phyloP scores from a whole-genome alignment of 1,140 invertebrate genomes.

The honey bee (Apis mellifera) region DNA sequence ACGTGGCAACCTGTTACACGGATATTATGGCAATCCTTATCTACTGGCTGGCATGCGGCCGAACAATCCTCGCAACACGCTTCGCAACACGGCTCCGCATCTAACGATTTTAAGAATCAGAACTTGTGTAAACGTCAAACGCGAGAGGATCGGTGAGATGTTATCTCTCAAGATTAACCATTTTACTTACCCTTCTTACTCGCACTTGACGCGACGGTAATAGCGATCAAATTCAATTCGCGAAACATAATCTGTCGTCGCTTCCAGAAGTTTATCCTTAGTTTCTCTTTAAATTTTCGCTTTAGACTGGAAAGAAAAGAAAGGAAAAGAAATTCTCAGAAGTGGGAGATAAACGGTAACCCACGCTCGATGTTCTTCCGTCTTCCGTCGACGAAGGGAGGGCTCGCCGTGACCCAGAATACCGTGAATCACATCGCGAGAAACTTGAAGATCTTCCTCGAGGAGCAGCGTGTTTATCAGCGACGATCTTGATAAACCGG shows the following conservation, averaged over 20 bases:
- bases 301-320: no score
- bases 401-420: slow-evolving; percentile 47
- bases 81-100: neutral
- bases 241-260: no score
- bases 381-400: neutral
- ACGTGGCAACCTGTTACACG: slow-evolving; percentile 53
- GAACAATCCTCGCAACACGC: slow-evolving; percentile 11
- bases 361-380: slow-evolving; percentile 11
- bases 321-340: slow-evolving; percentile 22
- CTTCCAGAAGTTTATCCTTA: no score
- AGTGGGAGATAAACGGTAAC: slow-evolving; percentile 13
- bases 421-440: slow-evolving; percentile 58
- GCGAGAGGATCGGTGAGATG: no score
- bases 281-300: no score
- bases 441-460: slow-evolving; percentile 38
- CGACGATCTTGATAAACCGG: slow-evolving; percentile 51
- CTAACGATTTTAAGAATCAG: neutral
- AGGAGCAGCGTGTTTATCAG: slow-evolving; percentile 54
- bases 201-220: no score
- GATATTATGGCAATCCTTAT: slow-evolving; percentile 12
- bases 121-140: slow-evolving; percentile 10
- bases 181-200: no score
- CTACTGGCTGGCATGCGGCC: slow-evolving; percentile 1
- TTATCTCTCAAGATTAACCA: no score
- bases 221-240: no score